Conservation (phyloP, 2,797 vertebrate genomes). For the Esox lucius region DNA sequence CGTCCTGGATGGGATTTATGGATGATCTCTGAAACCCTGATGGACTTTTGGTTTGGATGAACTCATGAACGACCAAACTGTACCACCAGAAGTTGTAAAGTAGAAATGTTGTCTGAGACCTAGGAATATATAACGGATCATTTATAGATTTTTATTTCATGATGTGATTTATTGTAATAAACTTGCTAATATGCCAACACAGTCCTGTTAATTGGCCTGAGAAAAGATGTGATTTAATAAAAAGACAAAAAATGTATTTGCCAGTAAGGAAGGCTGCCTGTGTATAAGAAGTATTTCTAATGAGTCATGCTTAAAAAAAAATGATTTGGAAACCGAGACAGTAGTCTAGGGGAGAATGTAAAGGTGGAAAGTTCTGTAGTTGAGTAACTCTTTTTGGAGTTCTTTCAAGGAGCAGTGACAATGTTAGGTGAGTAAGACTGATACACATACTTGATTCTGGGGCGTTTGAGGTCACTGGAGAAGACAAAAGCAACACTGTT, state of each 20-base stretch:
- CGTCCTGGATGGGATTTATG: too few species aligned
- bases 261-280: slow-evolving; percentile 53
- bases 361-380: slow-evolving; percentile 39
- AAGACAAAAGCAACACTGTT: slow-evolving; percentile 14
- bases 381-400: slow-evolving; percentile 61
- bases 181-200: slow-evolving; percentile 39
- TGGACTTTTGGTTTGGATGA: background rate
- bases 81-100: background rate
- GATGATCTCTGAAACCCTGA: too few species aligned
- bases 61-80: background rate
- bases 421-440: slow-evolving; percentile 49
- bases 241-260: slow-evolving; percentile 32
- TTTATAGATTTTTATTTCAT: slow-evolving; percentile 7
- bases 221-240: slow-evolving; percentile 55
- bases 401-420: slow-evolving; percentile 44
- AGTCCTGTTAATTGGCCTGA: slow-evolving; percentile 56
- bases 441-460: slow-evolving; percentile 48
- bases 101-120: background rate
- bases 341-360: slow-evolving; percentile 39
- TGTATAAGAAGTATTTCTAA: slow-evolving; percentile 53
- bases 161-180: slow-evolving; percentile 55
- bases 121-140: background rate
- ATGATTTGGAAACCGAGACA: slow-evolving; percentile 40
- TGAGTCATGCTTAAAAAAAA: slow-evolving; percentile 51
- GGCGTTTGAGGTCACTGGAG: slow-evolving; percentile 51